Percentiles rank a stretch among this genome's conserved stretches.
Conservation (phyloP, 1,140 invertebrate genomes). For the Musca vetustissima region DNA sequence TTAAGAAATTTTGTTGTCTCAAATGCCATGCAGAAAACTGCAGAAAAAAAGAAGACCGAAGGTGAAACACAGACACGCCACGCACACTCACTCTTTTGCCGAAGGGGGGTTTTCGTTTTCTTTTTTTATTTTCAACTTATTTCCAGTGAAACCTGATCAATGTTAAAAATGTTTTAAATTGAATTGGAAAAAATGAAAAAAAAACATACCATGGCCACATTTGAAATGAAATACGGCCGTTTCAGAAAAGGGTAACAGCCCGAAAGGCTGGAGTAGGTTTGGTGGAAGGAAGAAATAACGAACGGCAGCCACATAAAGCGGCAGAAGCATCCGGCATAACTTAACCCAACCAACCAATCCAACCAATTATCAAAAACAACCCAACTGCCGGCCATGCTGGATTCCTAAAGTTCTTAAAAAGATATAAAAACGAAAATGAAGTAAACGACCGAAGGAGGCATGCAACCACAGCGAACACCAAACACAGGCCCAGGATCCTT, state of each 20-base stretch:
- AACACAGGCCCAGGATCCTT: neutral
- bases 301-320: neutral
- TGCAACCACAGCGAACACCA: neutral
- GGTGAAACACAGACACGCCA: neutral
- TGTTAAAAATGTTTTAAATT: slow-evolving; percentile 1
- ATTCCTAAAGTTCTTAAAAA: slow-evolving; percentile 36
- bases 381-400: slow-evolving; percentile 47
- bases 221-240: slow-evolving; percentile 6
- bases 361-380: slow-evolving; percentile 13
- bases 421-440: no score
- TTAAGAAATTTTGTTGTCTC: slow-evolving; percentile 21
- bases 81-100: neutral
- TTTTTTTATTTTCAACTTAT: neutral
- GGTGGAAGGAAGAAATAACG: neutral
- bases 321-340: slow-evolving; percentile 29
- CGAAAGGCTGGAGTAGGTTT: no score
- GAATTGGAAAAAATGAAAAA: neutral
- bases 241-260: no score
- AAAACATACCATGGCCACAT: neutral
- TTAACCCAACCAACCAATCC: slow-evolving; percentile 16
- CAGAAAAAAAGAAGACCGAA: neutral
- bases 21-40: neutral
- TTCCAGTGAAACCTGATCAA: slow-evolving; percentile 19
- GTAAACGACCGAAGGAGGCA: slow-evolving; percentile 23
- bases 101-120: neutral